Evolutionary conservation across 2,888 invertebrate species (phyloP), one percentile per base, ranked within the genome.

Genomic region (Mylabris sibirica): DNA sequence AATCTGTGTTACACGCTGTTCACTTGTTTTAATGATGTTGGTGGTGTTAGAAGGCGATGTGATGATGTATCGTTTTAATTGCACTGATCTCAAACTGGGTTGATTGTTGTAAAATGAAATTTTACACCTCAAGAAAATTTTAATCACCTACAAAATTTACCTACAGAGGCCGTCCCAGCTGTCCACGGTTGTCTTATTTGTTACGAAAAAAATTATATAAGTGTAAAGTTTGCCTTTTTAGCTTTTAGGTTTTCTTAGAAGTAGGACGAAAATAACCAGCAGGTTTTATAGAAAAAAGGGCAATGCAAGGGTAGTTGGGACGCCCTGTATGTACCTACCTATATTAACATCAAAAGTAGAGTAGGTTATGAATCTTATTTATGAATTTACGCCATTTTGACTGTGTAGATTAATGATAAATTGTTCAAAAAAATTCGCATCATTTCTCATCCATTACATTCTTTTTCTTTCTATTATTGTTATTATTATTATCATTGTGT

Each of bases 51-150:
- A 11, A 24, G 57, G 57, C 24, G 67, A 72, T 59, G 69, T 69
- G 73, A 72, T 79, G 79, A 79, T 79, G 76, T 70, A 79, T 79
- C 76, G 79, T 78, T 78, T 78, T 79, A 79, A 79, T 79, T 77
- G 78, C 74, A 24, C 24, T 24, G 76, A 76, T 74, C 72, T 76
- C 77, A 78, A 76, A 77, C 79, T 71, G 78, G 68, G 79, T 68
- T 77, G 73, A 77, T 76, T 77, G 72, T 76, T 76, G 76, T 75
- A 74, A 77, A 77, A 57, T 57, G 24, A 71, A 78, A 77, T 76
- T 77, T 76, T 71, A 72, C 72, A 69, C 72, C 64, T 30, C 59
- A 57, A 24, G 20, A 14, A 14, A 24, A 57, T 57, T 57, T 44
- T 30, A 4, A 30, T 30, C 30, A 30, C 30, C 30, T 30, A 30